Conservation (phyloP, 2,888 invertebrate species). For the Cephus pygmeus region DNA sequence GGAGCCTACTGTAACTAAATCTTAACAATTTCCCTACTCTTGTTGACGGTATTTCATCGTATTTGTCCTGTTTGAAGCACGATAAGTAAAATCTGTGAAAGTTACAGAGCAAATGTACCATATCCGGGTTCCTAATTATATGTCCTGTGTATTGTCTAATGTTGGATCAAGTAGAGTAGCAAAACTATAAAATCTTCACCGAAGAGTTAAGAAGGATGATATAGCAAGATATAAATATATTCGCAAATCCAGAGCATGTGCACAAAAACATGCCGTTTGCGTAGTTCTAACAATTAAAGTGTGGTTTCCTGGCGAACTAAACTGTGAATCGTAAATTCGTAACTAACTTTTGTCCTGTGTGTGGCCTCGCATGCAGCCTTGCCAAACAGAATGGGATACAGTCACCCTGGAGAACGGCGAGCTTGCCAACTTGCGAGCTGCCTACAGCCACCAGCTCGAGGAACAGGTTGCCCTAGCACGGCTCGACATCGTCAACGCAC, state of each 20-base stretch:
- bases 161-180: not conserved
- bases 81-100: not conserved
- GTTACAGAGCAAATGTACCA: not conserved
- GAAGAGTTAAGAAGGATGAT: not conserved
- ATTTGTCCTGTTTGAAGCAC: not conserved
- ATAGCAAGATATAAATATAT: not conserved
- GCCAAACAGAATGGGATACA: conserved; percentile 61
- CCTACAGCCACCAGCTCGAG: conserved; percentile 66
- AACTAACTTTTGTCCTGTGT: conserved; percentile 31
- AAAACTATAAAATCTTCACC: not conserved
- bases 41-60: not conserved
- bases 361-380: conserved; percentile 56
- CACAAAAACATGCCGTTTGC: not conserved
- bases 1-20: not conserved
- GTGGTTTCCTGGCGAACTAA: not conserved
- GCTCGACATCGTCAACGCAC: conserved; percentile 75
- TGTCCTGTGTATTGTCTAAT: not conserved
- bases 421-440: conserved; percentile 55
- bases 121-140: not conserved
- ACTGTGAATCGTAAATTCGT: conserved; percentile 29
- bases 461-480: conserved; percentile 75
- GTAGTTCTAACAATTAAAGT: not conserved
- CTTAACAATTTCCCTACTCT: not conserved
- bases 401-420: conserved; percentile 52
- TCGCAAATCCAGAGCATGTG: not conserved